Conservation (phyloP, 2,888 invertebrate species). For the Eupithecia exiguata region DNA sequence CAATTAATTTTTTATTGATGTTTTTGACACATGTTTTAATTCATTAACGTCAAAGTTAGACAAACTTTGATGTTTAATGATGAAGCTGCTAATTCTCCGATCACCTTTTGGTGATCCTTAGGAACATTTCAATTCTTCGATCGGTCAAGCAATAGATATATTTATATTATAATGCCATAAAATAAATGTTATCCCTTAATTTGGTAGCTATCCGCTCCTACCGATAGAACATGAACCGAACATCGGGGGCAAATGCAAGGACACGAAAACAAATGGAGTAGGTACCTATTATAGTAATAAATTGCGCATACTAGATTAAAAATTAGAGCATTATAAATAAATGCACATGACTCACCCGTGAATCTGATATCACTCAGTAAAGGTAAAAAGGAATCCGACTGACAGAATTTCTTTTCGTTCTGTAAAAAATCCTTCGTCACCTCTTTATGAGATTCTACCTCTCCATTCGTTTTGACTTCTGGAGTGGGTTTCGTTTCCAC, state of each 20-base stretch:
- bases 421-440: constrained; percentile 75
- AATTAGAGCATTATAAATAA: neutral
- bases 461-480: constrained; percentile 49
- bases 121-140: neutral
- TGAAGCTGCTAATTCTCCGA: neutral
- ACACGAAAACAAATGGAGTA: neutral
- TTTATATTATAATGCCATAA: neutral
- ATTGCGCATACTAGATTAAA: neutral
- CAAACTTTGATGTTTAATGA: no score
- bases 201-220: neutral
- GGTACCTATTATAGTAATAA: no score
- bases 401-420: constrained; percentile 80
- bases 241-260: neutral
- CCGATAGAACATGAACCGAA: neutral
- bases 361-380: constrained; percentile 77
- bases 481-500: constrained; percentile 40
- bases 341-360: constrained; percentile 64
- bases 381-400: constrained; percentile 68
- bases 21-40: neutral
- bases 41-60: neutral
- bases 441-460: constrained; percentile 54
- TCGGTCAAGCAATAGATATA: neutral
- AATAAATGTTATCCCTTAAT: neutral
- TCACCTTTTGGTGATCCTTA: neutral
- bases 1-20: neutral